A percentile compares a stretch with the other conserved stretches of the same genome.
These are phyloP conservation scores for Phoenicopterus ruber DNA, from an alignment of 2,113 vertebrate species.

Conservation along the genomic window DNA sequence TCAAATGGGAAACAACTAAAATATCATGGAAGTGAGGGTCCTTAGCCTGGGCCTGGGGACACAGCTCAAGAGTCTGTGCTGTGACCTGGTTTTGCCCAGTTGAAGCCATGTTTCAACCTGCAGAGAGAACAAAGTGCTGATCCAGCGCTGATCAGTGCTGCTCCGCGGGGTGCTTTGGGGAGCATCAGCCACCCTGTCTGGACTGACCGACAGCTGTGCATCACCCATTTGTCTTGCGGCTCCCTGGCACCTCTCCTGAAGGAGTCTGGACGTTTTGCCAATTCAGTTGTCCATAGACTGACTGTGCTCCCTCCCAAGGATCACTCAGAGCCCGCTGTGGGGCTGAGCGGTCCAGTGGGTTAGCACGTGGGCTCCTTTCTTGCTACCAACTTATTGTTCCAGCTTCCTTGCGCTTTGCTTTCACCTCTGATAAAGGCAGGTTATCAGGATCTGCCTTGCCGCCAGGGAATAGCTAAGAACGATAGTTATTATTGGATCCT, in stretches of 20 bases:
- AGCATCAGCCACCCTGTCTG: neutral
- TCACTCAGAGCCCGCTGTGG: neutral
- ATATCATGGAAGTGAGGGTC: neutral
- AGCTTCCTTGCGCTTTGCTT: neutral
- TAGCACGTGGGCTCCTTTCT: neutral
- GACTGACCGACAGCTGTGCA: neutral
- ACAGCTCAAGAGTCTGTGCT: neutral
- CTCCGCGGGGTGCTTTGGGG: neutral
- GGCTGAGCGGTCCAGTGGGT: neutral
- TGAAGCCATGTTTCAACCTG: neutral
- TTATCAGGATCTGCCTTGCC: neutral
- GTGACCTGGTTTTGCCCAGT: neutral
- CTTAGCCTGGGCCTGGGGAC: neutral
- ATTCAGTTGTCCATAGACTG: accelerated
- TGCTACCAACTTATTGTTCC: neutral
- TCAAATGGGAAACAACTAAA: neutral
- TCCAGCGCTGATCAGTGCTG: neutral
- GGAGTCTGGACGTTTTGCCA: neutral
- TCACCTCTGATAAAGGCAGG: neutral
- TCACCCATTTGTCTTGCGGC: neutral
- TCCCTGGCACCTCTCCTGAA: neutral
- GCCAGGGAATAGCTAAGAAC: neutral
- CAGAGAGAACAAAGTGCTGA: neutral
- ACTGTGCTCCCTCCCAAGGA: neutral
- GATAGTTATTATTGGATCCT: neutral